These are phyloP conservation scores for Dryomyza anilis DNA, from an alignment of 2,888 invertebrate species.

Conservation along the genomic window DNA sequence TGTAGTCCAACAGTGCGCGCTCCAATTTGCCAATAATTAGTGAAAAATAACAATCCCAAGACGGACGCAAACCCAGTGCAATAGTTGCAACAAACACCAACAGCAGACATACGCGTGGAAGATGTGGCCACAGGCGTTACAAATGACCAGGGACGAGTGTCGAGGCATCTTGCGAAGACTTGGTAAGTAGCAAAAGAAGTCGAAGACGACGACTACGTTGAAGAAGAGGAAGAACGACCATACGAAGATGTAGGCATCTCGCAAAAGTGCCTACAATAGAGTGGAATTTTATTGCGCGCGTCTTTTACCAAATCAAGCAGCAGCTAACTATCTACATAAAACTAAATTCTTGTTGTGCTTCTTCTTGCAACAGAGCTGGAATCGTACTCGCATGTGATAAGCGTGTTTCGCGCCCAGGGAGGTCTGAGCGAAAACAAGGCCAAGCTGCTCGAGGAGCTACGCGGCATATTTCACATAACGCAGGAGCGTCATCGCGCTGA, in stretches of 20 bases:
- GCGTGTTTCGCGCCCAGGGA: conserved; percentile 91
- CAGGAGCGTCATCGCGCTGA: conserved; percentile 91
- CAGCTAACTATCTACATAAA: too few relatives aligned
- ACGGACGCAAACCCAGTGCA: conserved; percentile 20
- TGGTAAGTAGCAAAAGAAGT: conserved; percentile 70
- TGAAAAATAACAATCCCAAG: conserved; percentile 36
- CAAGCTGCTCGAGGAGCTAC: conserved; percentile 81
- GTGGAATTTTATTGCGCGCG: conserved; percentile 11
- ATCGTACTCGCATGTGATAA: conserved; percentile 87
- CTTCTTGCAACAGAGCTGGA: conserved; percentile 78
- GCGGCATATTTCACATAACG: conserved; percentile 82
- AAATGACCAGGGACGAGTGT: conserved; percentile 89
- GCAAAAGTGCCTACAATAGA: conserved; percentile 13
- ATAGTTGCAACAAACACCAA: conserved; percentile 34
- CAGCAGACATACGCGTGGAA: conserved; percentile 41
- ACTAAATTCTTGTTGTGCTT: too few relatives aligned
- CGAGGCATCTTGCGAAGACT: conserved; percentile 84
- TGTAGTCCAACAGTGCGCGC: conserved; percentile 41
- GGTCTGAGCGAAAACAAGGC: conserved; percentile 82
- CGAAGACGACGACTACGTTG: too few relatives aligned
- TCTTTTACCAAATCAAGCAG: background rate
- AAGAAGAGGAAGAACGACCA: conserved; percentile 19
- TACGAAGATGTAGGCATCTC: too few relatives aligned
- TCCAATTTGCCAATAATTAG: conserved; percentile 47
- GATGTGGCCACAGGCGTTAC: conserved; percentile 59